Conservation (phyloP, 2,888 invertebrate species). For the Autographa gamma region DNA sequence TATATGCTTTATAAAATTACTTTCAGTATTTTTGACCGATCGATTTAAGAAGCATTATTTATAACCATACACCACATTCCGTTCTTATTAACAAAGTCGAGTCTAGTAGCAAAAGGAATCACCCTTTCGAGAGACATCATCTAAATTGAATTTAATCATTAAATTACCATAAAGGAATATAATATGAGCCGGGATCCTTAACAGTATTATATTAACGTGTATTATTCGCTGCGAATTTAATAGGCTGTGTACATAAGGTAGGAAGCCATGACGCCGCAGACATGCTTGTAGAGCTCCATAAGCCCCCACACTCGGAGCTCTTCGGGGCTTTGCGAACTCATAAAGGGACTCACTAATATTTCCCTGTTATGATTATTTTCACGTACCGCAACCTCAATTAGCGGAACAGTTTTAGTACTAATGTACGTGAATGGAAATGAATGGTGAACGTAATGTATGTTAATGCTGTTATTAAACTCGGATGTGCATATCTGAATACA, state of each 20-base stretch:
- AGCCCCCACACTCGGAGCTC: constrained; percentile 55
- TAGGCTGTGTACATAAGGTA: constrained; percentile 62
- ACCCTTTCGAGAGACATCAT: constrained; percentile 17
- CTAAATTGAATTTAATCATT: constrained; percentile 43
- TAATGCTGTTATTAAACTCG: constrained; percentile 41
- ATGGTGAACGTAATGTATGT: constrained; percentile 19
- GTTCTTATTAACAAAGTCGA: not conserved
- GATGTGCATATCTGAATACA: constrained; percentile 22
- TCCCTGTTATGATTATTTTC: constrained; percentile 69
- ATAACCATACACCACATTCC: not conserved
- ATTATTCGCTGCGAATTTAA: constrained; percentile 68
- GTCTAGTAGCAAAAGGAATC: not conserved
- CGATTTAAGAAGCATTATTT: too few relatives aligned
- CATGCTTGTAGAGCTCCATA: constrained; percentile 61
- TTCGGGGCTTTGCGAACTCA: constrained; percentile 47
- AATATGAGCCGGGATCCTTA: constrained; percentile 28
- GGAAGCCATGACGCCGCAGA: constrained; percentile 67
- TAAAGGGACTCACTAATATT: constrained; percentile 78
- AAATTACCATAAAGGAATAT: constrained; percentile 48
- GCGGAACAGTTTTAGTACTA: constrained; percentile 57
- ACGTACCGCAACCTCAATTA: constrained; percentile 71
- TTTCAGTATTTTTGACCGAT: too few relatives aligned
- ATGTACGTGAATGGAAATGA: constrained; percentile 55
- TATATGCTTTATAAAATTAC: too few relatives aligned
- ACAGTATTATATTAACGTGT: constrained; percentile 41